These are phyloP conservation scores for Pollenia griseotomentosa DNA, from an alignment of 2,888 invertebrate species.

Conservation along the genomic window DNA sequence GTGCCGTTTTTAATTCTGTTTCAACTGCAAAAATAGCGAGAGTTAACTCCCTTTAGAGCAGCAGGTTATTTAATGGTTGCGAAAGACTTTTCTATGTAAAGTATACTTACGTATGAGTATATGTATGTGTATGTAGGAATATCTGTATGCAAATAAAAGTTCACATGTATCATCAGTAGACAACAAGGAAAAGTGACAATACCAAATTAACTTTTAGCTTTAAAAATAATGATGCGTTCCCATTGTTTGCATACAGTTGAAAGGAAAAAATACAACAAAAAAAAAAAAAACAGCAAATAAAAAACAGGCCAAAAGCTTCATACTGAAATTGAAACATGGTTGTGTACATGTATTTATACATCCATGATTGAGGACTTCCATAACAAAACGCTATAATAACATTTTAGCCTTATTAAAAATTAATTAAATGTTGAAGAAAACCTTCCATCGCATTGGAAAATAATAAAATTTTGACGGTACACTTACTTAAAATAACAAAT, in stretches of 20 bases:
- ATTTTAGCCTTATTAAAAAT: too few relatives aligned
- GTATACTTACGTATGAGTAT: background rate
- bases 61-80: slow-evolving; percentile 48
- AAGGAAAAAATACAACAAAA: slow-evolving; percentile 42
- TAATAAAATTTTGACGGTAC: too few relatives aligned
- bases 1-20: slow-evolving; percentile 33
- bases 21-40: slow-evolving; percentile 61
- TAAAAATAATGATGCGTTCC: slow-evolving; percentile 71
- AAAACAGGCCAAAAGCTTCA: slow-evolving; percentile 49
- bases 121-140: background rate
- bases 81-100: slow-evolving; percentile 43
- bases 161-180: slow-evolving; percentile 60
- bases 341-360: background rate
- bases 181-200: slow-evolving; percentile 73
- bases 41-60: slow-evolving; percentile 62
- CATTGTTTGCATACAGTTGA: slow-evolving; percentile 63
- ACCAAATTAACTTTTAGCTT: slow-evolving; percentile 73
- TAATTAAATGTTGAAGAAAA: too few relatives aligned
- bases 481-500: too few relatives aligned
- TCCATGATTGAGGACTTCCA: too few relatives aligned
- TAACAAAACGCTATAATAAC: too few relatives aligned
- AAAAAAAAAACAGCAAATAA: slow-evolving; percentile 1
- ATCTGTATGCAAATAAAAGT: slow-evolving; percentile 54
- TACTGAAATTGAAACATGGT: slow-evolving; percentile 46
- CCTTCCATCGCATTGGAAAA: too few relatives aligned